Evolutionary conservation across 2,888 invertebrate species (phyloP).

Genomic region (Sarcophaga subvicina): DNA sequence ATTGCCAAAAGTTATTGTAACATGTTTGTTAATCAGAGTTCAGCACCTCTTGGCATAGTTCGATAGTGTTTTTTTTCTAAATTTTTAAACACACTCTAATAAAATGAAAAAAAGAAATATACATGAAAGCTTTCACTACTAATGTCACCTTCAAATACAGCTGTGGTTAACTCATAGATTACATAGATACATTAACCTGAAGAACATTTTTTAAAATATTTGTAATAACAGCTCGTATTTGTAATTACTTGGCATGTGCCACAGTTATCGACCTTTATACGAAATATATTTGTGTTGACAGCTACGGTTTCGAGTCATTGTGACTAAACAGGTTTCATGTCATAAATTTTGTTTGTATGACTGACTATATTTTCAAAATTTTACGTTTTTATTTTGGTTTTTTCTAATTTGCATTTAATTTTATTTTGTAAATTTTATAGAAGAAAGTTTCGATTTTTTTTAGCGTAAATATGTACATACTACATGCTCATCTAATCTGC

Average conservation of each 20-base stretch:
- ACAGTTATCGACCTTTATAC: too few relatives aligned
- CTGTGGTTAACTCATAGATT: too few relatives aligned
- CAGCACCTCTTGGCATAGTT: not conserved
- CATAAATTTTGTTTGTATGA: slow-evolving; percentile 46
- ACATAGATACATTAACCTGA: too few relatives aligned
- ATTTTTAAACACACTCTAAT: slow-evolving; percentile 4
- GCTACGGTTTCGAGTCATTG: slow-evolving; percentile 51
- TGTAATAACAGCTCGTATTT: too few relatives aligned
- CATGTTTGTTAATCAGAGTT: slow-evolving; percentile 27
- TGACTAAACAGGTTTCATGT: slow-evolving; percentile 54
- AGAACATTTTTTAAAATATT: too few relatives aligned
- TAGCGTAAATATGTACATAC: not conserved
- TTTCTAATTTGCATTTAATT: slow-evolving; percentile 64
- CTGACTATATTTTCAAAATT: slow-evolving; percentile 20
- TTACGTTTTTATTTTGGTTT: slow-evolving; percentile 28
- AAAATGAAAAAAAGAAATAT: slow-evolving; percentile 7
- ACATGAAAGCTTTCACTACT: slow-evolving; percentile 31
- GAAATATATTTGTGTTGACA: slow-evolving; percentile 40
- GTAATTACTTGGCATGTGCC: too few relatives aligned
- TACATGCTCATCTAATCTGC: too few relatives aligned
- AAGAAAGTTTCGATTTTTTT: slow-evolving; percentile 21
- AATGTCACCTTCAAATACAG: slow-evolving; percentile 1
- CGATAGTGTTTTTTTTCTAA: slow-evolving; percentile 19
- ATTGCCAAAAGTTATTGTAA: slow-evolving; percentile 55
- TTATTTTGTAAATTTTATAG: slow-evolving; percentile 46